phyloP scores from a whole-genome alignment of 2,797 vertebrate species.

The Myotis daubentonii region DNA sequence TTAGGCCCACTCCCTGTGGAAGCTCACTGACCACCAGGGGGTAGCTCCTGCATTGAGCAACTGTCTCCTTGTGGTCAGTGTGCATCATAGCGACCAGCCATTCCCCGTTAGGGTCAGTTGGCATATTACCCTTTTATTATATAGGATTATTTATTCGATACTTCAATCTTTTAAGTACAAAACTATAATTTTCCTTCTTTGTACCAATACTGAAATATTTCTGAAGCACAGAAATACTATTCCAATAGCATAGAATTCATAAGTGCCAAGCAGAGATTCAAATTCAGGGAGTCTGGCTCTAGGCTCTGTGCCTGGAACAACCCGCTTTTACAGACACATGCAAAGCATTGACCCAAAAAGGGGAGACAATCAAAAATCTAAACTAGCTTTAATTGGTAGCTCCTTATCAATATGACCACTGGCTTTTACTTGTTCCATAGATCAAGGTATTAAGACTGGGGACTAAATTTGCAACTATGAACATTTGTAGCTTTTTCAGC shows the following conservation, averaged over 20 bases:
- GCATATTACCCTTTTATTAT: too few species aligned
- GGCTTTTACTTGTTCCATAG: conserved; percentile 4
- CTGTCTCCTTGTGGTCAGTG: too few species aligned
- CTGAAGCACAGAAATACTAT: not conserved
- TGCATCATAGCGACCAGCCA: too few species aligned
- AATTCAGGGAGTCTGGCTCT: not conserved
- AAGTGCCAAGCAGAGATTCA: not conserved
- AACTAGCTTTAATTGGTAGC: not conserved
- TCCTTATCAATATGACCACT: not conserved
- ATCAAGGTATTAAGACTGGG: not conserved
- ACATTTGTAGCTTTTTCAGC: not conserved
- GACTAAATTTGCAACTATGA: not conserved
- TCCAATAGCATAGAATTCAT: not conserved
- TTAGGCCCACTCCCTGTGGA: too few species aligned
- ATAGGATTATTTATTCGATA: not conserved
- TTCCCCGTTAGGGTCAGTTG: too few species aligned
- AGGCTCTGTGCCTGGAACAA: not conserved
- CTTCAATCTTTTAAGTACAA: not conserved
- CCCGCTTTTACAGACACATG: not conserved
- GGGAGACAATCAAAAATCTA: not conserved
- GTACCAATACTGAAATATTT: not conserved
- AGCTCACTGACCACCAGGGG: too few species aligned
- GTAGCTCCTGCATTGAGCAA: too few species aligned
- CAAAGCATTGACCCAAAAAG: not conserved
- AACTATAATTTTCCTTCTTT: not conserved